A percentile compares a stretch with the other conserved stretches of the same genome.
Evolutionary conservation across 2,797 vertebrate species (phyloP).

Genomic region (Acrossocheilus fasciatus): DNA sequence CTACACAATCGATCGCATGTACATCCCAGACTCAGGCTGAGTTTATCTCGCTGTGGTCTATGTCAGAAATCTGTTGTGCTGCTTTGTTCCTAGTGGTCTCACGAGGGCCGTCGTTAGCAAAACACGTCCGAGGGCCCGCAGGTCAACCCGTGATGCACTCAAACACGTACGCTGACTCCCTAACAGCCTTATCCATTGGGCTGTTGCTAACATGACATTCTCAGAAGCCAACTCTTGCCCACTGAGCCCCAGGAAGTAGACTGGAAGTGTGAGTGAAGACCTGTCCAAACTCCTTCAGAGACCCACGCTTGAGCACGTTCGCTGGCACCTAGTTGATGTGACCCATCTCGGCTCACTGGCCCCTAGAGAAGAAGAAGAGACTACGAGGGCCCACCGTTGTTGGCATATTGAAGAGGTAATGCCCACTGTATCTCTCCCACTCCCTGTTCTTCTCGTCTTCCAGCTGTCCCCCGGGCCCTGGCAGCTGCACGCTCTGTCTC

Average conservation of each 20-base stretch:
- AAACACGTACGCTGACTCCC: slow-evolving; percentile 58
- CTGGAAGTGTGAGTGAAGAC: slow-evolving; percentile 55
- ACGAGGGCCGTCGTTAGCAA: slow-evolving; percentile 14
- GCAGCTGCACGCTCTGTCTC: slow-evolving; percentile 41
- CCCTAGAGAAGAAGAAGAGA: slow-evolving; percentile 74
- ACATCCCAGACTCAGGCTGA: slow-evolving; percentile 27
- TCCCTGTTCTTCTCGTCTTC: slow-evolving; percentile 27
- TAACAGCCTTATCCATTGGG: slow-evolving; percentile 72
- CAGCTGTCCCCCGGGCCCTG: slow-evolving; percentile 33
- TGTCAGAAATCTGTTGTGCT: slow-evolving; percentile 41
- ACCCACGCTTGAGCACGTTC: slow-evolving; percentile 50
- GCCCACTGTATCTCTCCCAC: slow-evolving; percentile 28
- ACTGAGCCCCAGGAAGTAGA: slow-evolving; percentile 59
- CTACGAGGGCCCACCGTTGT: slow-evolving; percentile 9
- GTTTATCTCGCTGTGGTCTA: slow-evolving; percentile 45
- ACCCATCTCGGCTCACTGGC: slow-evolving; percentile 72
- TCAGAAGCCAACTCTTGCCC: slow-evolving; percentile 72
- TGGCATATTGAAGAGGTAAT: slow-evolving; percentile 57
- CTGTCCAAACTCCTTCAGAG: slow-evolving; percentile 67
- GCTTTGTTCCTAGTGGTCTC: slow-evolving; percentile 15
- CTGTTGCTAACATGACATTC: slow-evolving; percentile 80
- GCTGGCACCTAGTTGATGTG: slow-evolving; percentile 64
- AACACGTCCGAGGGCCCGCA: slow-evolving; percentile 18
- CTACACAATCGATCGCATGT: slow-evolving; percentile 51
- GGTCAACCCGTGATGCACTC: slow-evolving; percentile 34